These are phyloP conservation scores for Protodeltote pygarga DNA, from an alignment of 2,888 invertebrate genomes.

Conservation along the genomic window DNA sequence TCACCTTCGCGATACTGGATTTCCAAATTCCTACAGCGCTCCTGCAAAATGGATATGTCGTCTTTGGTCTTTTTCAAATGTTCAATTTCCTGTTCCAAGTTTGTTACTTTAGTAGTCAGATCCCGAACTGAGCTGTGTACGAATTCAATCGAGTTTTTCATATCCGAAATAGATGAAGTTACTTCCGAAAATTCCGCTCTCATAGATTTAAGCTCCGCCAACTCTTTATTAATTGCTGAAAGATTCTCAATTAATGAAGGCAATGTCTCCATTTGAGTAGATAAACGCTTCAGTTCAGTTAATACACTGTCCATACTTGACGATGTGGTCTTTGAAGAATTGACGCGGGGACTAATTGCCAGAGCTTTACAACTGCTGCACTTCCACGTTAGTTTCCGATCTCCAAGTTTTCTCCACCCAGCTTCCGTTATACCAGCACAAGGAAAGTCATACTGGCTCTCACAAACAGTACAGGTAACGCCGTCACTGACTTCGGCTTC, in stretches of 20 bases:
- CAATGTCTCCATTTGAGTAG: neutral
- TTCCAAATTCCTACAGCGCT: neutral
- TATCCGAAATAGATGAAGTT: neutral
- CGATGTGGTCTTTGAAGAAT: neutral
- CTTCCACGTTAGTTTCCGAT: slow-evolving; percentile 1
- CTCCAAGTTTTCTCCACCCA: neutral
- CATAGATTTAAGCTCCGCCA: neutral
- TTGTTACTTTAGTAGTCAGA: neutral
- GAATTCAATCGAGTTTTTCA: neutral
- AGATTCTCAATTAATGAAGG: neutral
- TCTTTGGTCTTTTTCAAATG: neutral
- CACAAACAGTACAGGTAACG: neutral
- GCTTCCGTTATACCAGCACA: slow-evolving; percentile 5
- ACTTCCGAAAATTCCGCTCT: neutral
- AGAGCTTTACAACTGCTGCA: neutral
- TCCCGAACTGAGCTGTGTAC: neutral
- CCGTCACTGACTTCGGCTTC: neutral
- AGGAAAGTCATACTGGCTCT: neutral
- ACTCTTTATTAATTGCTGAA: neutral
- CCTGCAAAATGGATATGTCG: neutral
- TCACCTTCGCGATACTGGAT: neutral
- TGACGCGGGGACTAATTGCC: neutral
- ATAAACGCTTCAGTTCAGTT: neutral
- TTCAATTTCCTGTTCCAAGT: neutral
- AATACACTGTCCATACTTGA: neutral